Percentiles rank a stretch among this genome's conserved stretches.
Conservation (phyloP, 2,797 vertebrate genomes). For the Bovichtus variegatus region DNA sequence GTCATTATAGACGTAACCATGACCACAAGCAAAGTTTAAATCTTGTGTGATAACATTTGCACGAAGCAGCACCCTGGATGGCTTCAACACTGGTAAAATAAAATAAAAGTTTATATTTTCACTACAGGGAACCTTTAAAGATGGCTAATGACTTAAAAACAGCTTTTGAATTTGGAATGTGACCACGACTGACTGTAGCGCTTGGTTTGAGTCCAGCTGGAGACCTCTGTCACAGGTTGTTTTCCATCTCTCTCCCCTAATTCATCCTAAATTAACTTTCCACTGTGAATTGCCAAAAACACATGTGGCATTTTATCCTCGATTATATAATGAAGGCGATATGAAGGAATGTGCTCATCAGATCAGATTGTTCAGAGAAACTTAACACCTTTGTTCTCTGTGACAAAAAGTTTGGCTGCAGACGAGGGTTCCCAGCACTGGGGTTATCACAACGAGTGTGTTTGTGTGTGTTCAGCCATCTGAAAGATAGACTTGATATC, state of each 20-base stretch:
- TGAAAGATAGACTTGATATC: conserved; percentile 69
- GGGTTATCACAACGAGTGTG: conserved; percentile 39
- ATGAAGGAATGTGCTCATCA: conserved; percentile 66
- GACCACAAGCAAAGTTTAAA: neutral
- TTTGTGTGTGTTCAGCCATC: conserved; percentile 51
- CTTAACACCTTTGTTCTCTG: conserved; percentile 64
- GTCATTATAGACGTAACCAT: neutral
- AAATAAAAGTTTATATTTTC: neutral
- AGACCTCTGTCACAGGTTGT: neutral
- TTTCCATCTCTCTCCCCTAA: neutral
- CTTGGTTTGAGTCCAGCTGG: neutral
- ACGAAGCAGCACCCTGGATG: neutral
- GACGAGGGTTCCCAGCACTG: conserved; percentile 56
- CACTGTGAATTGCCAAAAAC: neutral
- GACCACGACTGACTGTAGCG: neutral
- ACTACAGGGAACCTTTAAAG: neutral
- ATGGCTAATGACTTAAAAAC: neutral
- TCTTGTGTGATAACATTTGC: neutral
- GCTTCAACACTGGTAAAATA: neutral
- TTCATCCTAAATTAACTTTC: neutral
- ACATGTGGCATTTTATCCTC: conserved; percentile 10
- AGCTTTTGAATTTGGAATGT: neutral
- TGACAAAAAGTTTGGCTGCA: conserved; percentile 61
- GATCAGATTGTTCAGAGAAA: conserved; percentile 34
- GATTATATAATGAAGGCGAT: conserved; percentile 34